Evolutionary conservation across 2,797 vertebrate genomes (phyloP), one percentile per base, ranked within the genome.

Genomic region (Todus mexicanus): DNA sequence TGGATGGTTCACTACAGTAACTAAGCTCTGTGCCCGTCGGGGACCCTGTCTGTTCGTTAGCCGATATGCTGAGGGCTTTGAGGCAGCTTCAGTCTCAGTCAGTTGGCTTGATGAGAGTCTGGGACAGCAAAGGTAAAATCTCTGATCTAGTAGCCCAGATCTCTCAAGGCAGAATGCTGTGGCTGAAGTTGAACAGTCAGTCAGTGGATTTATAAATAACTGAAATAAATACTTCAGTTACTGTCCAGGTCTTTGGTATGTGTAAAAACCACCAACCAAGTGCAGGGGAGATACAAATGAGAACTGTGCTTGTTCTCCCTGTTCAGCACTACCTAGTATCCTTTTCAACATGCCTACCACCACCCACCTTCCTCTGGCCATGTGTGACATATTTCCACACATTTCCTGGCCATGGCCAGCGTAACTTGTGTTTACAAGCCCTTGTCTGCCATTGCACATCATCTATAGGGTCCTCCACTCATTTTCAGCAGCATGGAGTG

Each of bases 221-320:
- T 84, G 89, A 97, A 97, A 96, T 92, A 92, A 97, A 96, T 33
- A 26, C 60, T 90, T 94, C 66, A 94, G 95, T 83, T 96, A 38
- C 87, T 92, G 91, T 76, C 60, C 35, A 66, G 91, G 74, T 37
- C 78, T 89, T 76, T 93, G 95, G 88, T 74, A 50, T 84, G 82
- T 96, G 84, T 88, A 81, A 86, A 84, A 92, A 81, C 76, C 70
- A 80, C 33, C 54, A 60, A 22, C 5, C 12, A 8, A 66, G 47
- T 0, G 0, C 70, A 82, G 70, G 65, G 66, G 33, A 29, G 33
- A 33, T 63, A 38, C 35, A 35, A 60, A 5, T 54, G 42, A 38
- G n/a, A 42, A 5, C 9, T 1, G 2, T 43, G 20, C 43, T 57
- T 31, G 16, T 68, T 75, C 56, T 77, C 59, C 47, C 29, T 57